A percentile compares a stretch with the other conserved stretches of the same genome.
These are phyloP conservation scores for Eueremaeus valkanovi DNA, from an alignment of 2,888 invertebrate species.

Conservation along the genomic window DNA sequence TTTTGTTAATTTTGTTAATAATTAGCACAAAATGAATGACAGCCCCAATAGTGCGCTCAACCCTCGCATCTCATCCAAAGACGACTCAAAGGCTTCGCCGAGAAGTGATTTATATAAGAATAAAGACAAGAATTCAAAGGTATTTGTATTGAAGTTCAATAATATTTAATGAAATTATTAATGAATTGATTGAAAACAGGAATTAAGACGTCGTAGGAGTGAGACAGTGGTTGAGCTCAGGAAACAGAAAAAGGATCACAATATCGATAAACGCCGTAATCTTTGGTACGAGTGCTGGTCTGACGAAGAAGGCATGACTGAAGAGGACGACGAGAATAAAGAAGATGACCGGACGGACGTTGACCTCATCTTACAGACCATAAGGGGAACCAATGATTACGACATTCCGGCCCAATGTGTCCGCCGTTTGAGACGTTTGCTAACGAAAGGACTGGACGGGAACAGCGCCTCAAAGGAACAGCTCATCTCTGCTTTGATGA, in stretches of 20 bases:
- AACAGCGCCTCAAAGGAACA: neutral
- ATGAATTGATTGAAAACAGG: neutral
- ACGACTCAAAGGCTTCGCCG: neutral
- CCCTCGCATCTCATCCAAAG: too few relatives aligned
- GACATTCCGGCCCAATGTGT: conserved; percentile 4
- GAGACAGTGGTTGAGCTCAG: conserved; percentile 1
- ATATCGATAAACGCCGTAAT: neutral
- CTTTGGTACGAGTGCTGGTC: neutral
- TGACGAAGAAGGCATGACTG: neutral
- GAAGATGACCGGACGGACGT: too few relatives aligned
- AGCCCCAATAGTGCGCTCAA: too few relatives aligned
- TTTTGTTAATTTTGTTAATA: too few relatives aligned
- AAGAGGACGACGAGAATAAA: conserved; percentile 17
- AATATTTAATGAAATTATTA: neutral
- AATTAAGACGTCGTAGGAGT: conserved; percentile 19
- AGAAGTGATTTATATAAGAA: conserved; percentile 8
- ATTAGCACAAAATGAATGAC: too few relatives aligned
- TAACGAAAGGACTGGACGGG: neutral
- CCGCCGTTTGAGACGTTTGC: neutral
- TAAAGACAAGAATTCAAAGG: neutral
- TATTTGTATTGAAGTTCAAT: neutral
- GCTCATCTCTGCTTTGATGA: neutral
- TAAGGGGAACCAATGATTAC: neutral
- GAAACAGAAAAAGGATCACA: conserved; percentile 1
- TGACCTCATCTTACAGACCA: neutral